Percentiles rank a stretch among this genome's conserved stretches.
phyloP scores from a whole-genome alignment of 1,140 invertebrate species.

The Sitobion miscanthi region DNA sequence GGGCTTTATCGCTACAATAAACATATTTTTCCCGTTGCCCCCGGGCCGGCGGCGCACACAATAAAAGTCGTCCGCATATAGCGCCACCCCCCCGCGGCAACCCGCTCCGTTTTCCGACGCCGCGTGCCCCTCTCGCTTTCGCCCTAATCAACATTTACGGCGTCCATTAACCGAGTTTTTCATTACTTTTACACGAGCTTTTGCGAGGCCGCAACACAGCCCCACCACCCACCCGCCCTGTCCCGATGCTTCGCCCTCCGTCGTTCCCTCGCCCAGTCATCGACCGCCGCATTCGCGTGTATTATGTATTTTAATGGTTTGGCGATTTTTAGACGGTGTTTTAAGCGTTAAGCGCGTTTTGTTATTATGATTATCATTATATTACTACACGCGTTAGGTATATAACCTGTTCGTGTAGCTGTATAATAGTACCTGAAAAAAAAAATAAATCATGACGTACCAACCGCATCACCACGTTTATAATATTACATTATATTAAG shows the following conservation, averaged over 20 bases:
- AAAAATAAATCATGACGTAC: neutral
- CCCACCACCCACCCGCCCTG: neutral
- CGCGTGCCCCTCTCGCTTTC: neutral
- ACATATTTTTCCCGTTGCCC: slow-evolving; percentile 39
- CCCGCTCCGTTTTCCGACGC: neutral
- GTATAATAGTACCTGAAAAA: neutral
- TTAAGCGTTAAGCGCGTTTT: neutral
- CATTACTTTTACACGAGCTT: slow-evolving; percentile 52
- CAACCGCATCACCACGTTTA: neutral
- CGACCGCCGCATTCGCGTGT: neutral
- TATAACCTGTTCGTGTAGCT: neutral
- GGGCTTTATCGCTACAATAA: slow-evolving; percentile 47
- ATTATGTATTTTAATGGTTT: slow-evolving; percentile 10
- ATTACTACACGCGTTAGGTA: neutral
- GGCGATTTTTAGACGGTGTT: neutral
- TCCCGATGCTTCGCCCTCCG: neutral
- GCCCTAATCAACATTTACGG: slow-evolving; percentile 53
- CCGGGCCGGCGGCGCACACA: neutral
- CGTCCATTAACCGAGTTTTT: slow-evolving; percentile 53
- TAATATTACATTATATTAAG: neutral
- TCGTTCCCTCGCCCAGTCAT: neutral
- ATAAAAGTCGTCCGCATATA: slow-evolving; percentile 39
- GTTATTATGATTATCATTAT: neutral
- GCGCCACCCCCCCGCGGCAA: too few relatives aligned
- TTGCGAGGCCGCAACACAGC: neutral